Conservation (phyloP, 2,888 invertebrate genomes). For the Ptilodon capucinus region DNA sequence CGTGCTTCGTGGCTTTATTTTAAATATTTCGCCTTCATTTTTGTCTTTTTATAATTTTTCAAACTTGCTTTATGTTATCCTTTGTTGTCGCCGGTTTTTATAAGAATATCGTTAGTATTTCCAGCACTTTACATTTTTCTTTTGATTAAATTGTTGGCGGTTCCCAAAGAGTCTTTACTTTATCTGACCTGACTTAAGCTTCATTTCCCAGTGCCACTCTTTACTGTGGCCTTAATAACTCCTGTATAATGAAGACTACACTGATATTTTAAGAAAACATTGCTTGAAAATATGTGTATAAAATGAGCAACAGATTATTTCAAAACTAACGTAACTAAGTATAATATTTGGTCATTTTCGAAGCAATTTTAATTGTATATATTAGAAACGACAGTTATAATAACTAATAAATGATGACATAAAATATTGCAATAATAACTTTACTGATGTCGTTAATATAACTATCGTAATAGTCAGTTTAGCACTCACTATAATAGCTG, state of each 20-base stretch:
- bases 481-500: background rate
- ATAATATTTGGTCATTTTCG: no score
- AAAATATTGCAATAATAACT: no score
- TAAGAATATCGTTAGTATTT: constrained; percentile 21
- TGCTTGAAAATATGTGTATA: background rate
- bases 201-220: constrained; percentile 31
- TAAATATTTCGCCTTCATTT: background rate
- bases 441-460: background rate
- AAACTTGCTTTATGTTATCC: constrained; percentile 12
- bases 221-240: background rate
- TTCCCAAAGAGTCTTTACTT: constrained; percentile 28
- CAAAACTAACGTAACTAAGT: no score
- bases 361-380: no score
- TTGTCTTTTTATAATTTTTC: constrained; percentile 12
- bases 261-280: background rate
- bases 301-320: background rate
- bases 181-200: constrained; percentile 23
- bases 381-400: no score
- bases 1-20: no score
- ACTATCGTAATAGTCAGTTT: background rate
- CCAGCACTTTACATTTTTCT: constrained; percentile 28
- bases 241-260: background rate
- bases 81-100: constrained; percentile 15
- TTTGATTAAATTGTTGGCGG: constrained; percentile 30
- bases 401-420: no score